A percentile compares a stretch with the other conserved stretches of the same genome.
These are phyloP conservation scores for Cryptocheilus praepositus DNA, from an alignment of 2,888 invertebrate genomes.

Conservation along the genomic window DNA sequence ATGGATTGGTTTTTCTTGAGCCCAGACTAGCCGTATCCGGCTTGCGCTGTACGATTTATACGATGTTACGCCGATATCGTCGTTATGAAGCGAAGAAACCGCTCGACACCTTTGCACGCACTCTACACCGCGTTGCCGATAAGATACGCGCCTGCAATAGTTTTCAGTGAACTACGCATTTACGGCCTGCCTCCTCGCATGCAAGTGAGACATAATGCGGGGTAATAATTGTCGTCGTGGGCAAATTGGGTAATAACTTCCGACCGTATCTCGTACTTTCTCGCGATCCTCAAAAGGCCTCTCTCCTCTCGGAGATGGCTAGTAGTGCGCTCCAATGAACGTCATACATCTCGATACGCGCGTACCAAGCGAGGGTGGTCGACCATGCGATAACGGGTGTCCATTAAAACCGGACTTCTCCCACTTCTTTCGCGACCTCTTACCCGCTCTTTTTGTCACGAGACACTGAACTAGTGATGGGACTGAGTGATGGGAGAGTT, in stretches of 20 bases:
- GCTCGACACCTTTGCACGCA: too few relatives aligned
- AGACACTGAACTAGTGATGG: neutral
- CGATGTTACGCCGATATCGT: too few relatives aligned
- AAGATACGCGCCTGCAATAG: too few relatives aligned
- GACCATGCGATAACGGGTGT: constrained; percentile 37
- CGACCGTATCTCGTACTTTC: neutral
- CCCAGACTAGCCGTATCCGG: too few relatives aligned
- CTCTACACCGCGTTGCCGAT: too few relatives aligned
- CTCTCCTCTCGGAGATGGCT: neutral
- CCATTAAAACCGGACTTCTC: constrained; percentile 39
- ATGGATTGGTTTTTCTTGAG: too few relatives aligned
- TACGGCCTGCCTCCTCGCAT: too few relatives aligned
- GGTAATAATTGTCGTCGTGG: neutral
- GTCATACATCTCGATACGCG: constrained; percentile 28
- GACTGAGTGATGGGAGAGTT: too few relatives aligned
- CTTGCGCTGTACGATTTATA: too few relatives aligned
- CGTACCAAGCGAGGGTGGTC: constrained; percentile 34
- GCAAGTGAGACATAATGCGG: constrained; percentile 1
- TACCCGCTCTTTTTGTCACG: neutral
- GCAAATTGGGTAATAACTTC: constrained; percentile 4
- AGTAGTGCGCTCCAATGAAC: neutral
- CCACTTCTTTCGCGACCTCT: neutral
- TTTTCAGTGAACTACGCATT: too few relatives aligned
- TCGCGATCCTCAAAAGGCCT: neutral
- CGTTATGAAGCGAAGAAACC: too few relatives aligned